Base-by-base conservation (phyloP, 2,888 invertebrate genomes). In the Syrista parreyssii region DNA sequence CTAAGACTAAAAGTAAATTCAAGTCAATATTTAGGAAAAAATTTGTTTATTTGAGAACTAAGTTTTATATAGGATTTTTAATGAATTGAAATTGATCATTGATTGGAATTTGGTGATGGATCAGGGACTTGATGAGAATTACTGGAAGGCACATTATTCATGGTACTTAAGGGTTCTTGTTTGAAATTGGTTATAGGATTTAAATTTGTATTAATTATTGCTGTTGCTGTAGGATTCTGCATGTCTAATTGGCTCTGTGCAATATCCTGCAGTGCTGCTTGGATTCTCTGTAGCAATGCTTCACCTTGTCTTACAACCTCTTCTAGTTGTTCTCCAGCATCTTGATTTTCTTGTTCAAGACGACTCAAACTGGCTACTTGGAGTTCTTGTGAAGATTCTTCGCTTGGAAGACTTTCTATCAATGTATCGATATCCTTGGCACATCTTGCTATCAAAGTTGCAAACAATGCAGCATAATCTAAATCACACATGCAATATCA, bases 341-440 rank as follows among this genome's bases (percentile, higher is more conserved):
- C 97, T 90, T 97, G 97, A 91, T 99, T 99, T 89, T 98, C 98
- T 68, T 95, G 94, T 90, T 99, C 98, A 74, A 99, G 92, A 75
- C 95, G 93, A 85, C 95, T 94, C 40, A 97, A 93, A 86, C 97
- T 97, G 77, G 92, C 92, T 79, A 97, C 97, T 92, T 98, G 98
- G 12, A 98, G 92, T 90, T 98, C 98, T n/a, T 96, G 95, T 0
- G 98, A 98, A 72, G 97, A 97, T 87, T 99, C 99, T 89, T 98
- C 98, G 90, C 97, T 98, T 0, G 99, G 99, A 72, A 99, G 92
- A 0, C 98, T 98, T 88, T 99, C 98, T 80, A 99, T 98, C 3
- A 99, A 92, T 0, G 97, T 97, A 89, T 99, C 99, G 81, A 99
- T 99, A 91, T 99, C 99, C 92, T 98, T 99, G 0, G 99, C 98